These are phyloP conservation scores for Ivindomyrus marchei DNA, from an alignment of 2,113 vertebrate species.

Conservation along the genomic window DNA sequence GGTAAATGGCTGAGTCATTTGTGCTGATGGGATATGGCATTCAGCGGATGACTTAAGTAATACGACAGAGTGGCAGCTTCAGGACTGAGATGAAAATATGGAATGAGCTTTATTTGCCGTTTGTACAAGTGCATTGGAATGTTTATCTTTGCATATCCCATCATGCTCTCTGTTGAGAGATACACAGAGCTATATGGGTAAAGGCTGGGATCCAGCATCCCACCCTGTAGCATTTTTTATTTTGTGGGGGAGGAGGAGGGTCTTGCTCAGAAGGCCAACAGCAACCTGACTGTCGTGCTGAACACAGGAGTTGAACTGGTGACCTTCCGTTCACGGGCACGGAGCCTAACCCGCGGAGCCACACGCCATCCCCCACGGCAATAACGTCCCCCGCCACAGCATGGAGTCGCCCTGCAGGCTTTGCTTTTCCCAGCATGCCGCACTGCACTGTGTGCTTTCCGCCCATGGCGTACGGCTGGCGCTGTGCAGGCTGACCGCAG, in stretches of 20 bases:
- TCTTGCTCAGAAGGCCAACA: background rate
- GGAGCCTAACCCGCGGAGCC: background rate
- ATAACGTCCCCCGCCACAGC: conserved; percentile 52
- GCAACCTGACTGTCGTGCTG: background rate
- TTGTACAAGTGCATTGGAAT: background rate
- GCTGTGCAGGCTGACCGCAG: background rate
- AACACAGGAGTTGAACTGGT: background rate
- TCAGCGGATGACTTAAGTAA: conserved; percentile 42
- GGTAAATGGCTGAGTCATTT: conserved; percentile 57
- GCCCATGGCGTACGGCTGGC: background rate
- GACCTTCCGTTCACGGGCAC: background rate
- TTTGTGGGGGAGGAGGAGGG: background rate
- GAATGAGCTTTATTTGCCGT: background rate
- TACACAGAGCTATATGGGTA: background rate
- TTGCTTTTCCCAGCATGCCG: background rate
- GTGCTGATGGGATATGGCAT: conserved; percentile 54
- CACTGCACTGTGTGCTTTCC: background rate
- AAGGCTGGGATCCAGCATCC: background rate
- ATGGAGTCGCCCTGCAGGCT: background rate
- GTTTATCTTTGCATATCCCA: background rate
- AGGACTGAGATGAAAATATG: conserved; percentile 41
- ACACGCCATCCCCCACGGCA: conserved; percentile 43
- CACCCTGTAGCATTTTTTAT: background rate
- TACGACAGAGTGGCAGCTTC: conserved; percentile 34
- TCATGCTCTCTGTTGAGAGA: background rate